A percentile compares a stretch with the other conserved stretches of the same genome.
phyloP scores from a whole-genome alignment of 2,797 vertebrate species.

The Muscicapa comitata region DNA sequence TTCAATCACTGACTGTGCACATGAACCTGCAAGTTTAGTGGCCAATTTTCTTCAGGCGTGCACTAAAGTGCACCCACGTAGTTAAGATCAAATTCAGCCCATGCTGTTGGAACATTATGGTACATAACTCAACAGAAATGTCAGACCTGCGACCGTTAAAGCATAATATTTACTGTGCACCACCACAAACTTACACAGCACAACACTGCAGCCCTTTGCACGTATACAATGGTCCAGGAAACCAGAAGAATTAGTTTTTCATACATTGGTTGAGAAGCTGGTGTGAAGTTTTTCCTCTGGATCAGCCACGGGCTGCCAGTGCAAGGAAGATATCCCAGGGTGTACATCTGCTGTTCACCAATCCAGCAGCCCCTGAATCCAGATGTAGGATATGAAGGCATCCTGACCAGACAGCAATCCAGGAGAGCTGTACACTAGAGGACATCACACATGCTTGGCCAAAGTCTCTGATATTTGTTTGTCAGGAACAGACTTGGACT shows the following conservation, averaged over 20 bases:
- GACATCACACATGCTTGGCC: background rate
- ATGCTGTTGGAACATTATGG: background rate
- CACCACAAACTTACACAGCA: background rate
- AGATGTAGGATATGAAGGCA: fast-evolving
- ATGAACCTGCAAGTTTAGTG: background rate
- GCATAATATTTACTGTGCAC: constrained; percentile 36
- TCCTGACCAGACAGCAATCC: background rate
- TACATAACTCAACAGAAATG: constrained; percentile 40
- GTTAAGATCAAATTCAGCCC: constrained; percentile 41
- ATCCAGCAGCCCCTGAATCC: background rate
- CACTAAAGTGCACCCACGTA: background rate
- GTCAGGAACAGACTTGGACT: background rate
- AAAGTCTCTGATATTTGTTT: background rate
- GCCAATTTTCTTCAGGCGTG: constrained; percentile 11
- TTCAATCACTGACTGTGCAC: constrained; percentile 16
- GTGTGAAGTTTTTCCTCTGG: background rate
- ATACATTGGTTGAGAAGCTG: background rate
- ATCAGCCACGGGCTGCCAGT: background rate
- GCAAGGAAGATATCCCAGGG: background rate
- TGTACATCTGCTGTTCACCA: background rate
- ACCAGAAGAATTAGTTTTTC: background rate
- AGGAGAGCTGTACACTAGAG: background rate
- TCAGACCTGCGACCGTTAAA: background rate
- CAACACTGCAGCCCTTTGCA: background rate
- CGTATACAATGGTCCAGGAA: background rate